Base-by-base conservation (phyloP, 1,140 invertebrate genomes). In the Drosophila pachea region DNA sequence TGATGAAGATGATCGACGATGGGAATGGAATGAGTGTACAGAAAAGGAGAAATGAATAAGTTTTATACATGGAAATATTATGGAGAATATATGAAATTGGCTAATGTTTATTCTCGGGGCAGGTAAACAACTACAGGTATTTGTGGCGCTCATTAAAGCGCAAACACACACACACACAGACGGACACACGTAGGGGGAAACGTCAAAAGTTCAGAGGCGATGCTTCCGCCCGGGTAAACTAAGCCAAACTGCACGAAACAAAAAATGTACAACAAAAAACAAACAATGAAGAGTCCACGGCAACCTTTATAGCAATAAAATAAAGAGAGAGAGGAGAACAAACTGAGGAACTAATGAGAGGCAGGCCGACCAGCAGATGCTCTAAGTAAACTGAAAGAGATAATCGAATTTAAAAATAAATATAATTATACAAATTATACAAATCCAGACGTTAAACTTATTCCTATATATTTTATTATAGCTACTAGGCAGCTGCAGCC, bases 181-280 rank as follows among this genome's bases (percentile, higher is more conserved):
- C 9, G 35, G 5, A 14, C 47, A 31, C 12, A 52, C 33, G 43
- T 4, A 38, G 2, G 43, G 36, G 36, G 14, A 58, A 78, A 69
- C 31, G 63, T 61, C 33, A 60, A 73, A 76, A 79, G 77, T 73
- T 76, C 68, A 70, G 76, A 83, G 77, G 58, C 75, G 52, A 78
- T 78, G 68, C 73, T 81, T 81, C 77, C 78, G 78, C 60, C 55
- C 40, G 55, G 59, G 35, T 12, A 62, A 54, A 55, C 47, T 45
- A 22, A 50, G 56, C 55, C 52, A 40, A 45, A 52, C 9, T 48
- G 12, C 73, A 73, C 48, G 58, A 56, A 70, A 49, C 73, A 73
- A 43, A 54, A 56, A 70, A 49, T 45, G 33, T 40, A 68, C 54
- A 65, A 11, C 76, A 82, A 61, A 67, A 83, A 64, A 61, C 38